phyloP scores from a whole-genome alignment of 2,888 invertebrate species.

The Tipula helvola region DNA sequence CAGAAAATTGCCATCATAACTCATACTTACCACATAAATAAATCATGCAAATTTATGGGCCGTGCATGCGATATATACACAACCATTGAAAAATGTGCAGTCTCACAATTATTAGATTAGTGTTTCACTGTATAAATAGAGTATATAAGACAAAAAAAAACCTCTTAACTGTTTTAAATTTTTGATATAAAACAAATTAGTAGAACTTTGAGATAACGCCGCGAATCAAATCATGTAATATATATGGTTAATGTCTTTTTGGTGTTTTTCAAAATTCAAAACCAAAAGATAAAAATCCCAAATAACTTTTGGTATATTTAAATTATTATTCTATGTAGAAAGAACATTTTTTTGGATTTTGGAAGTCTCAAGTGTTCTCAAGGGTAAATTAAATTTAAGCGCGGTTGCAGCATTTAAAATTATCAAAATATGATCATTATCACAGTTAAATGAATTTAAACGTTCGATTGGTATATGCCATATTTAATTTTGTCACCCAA shows the following conservation, averaged over 20 bases:
- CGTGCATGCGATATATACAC: not conserved
- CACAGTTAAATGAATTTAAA: not conserved
- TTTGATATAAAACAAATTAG: not conserved
- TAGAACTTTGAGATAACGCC: not conserved
- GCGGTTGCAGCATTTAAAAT: not conserved
- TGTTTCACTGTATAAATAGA: not conserved
- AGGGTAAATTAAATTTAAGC: not conserved
- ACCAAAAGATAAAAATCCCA: not conserved
- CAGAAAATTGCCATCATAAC: not conserved
- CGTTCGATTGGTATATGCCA: not conserved
- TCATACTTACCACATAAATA: not conserved
- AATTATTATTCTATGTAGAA: not conserved
- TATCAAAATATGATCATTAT: not conserved
- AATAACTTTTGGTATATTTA: not conserved
- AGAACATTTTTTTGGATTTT: not conserved
- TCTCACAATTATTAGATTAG: not conserved
- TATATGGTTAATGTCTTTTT: not conserved
- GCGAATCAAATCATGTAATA: not conserved
- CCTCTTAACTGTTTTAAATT: not conserved
- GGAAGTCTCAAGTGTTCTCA: not conserved
- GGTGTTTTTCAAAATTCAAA: not conserved
- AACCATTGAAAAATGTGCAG: not conserved
- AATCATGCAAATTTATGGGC: not conserved
- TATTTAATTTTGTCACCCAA: not conserved
- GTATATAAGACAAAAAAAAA: not conserved